Evolutionary conservation across 2,888 invertebrate species (phyloP).

Genomic region (Nemapogon koenigi): DNA sequence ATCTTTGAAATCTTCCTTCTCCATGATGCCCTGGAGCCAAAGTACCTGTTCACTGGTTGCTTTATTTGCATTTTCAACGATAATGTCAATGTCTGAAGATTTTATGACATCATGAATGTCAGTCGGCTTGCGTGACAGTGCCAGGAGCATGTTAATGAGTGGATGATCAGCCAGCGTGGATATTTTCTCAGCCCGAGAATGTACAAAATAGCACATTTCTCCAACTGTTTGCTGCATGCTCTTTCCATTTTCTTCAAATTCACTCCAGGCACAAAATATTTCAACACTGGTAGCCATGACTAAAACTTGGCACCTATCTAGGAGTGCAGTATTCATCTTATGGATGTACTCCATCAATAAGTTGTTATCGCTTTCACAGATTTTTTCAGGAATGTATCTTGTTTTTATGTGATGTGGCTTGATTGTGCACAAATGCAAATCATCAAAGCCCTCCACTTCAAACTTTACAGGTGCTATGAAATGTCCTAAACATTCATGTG

Average conservation of each 20-base stretch:
- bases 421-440: constrained; percentile 34
- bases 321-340: constrained; percentile 29
- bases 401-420: constrained; percentile 23
- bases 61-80: constrained; percentile 32
- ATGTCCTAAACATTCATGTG: constrained; percentile 28
- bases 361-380: constrained; percentile 26
- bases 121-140: constrained; percentile 38
- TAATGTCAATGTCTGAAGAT: constrained; percentile 24
- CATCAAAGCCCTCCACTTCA: constrained; percentile 22
- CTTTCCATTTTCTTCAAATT: constrained; percentile 37
- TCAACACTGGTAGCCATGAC: constrained; percentile 48
- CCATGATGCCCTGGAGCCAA: constrained; percentile 39
- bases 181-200: constrained; percentile 24
- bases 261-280: constrained; percentile 54
- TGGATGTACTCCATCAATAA: constrained; percentile 29
- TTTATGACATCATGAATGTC: constrained; percentile 36
- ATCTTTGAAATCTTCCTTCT: constrained; percentile 32
- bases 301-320: constrained; percentile 36
- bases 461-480: constrained; percentile 26
- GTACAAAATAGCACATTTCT: constrained; percentile 37
- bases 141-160: constrained; percentile 36
- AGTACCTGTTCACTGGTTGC: constrained; percentile 24
- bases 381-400: constrained; percentile 19
- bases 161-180: constrained; percentile 31
- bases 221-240: constrained; percentile 45